Evolutionary conservation across 2,113 vertebrate species (phyloP), one percentile per base, ranked within the genome.

Genomic region (Puntigrus tetrazona): DNA sequence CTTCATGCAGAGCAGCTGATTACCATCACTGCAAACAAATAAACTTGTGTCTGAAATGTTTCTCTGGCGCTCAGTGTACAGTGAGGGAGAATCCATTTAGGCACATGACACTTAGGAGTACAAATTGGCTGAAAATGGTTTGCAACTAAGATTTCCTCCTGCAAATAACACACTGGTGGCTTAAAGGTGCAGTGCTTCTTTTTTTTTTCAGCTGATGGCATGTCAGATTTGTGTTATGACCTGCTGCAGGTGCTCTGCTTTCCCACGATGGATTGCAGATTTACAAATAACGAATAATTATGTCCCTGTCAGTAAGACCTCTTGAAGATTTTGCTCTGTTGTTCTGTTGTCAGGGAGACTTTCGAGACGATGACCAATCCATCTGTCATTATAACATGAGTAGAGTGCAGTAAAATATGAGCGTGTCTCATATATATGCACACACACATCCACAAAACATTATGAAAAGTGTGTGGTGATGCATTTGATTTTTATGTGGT

Each of bases 261-360:
- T 55, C 41, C 1, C 13, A 4, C 11, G 65, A 22, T 69, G 18
- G 8, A n/a, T n/a, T 69, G 65, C n/a, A 11, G 8, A 29, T n/a
- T 57, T 52, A 25, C 25, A 55, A 20, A 76, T 34, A 31, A 52
- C 20, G 13, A 34, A 22, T 34, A 22, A 13, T 11, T 0, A n/a
- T n/a, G 55, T 36, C 22, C 18, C 45, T 10, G n/a, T 29, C 14
- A 69, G 18, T 22, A 20, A 50, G 16, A 18, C 31, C 18, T 16
- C 22, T 36, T 55, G 29, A 55, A 45, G 29, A n/a, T 70, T 47
- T 29, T 63, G 13, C 18, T 27, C 36, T 55, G 47, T 84, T 63
- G 11, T 45, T 43, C 22, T 79, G 85, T 82, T 85, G 84, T 80
- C 78, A 84, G 22, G 72, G 78, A 81, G 67, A 83, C 76, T 57